Conservation (phyloP, 2,888 invertebrate genomes). For the Neoscelio sp. region DNA sequence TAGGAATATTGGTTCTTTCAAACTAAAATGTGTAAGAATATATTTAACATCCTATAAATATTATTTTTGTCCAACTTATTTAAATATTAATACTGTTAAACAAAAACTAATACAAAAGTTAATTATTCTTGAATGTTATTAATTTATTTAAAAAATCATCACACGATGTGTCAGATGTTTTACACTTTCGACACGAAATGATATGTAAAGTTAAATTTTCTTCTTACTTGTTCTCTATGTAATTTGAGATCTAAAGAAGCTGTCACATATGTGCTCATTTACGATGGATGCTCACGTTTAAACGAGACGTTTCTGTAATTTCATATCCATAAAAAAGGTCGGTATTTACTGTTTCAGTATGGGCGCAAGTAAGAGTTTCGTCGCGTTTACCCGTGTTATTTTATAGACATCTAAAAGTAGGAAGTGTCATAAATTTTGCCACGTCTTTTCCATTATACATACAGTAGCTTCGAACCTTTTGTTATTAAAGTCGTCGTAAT, state of each 20-base stretch:
- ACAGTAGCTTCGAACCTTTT: slow-evolving; percentile 12
- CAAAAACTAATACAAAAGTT: too few relatives aligned
- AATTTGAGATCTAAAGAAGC: slow-evolving; percentile 51
- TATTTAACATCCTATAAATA: too few relatives aligned
- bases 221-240: slow-evolving; percentile 33
- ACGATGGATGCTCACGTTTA: slow-evolving; percentile 49
- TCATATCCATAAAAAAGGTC: slow-evolving; percentile 56
- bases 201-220: slow-evolving; percentile 31
- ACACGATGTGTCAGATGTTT: slow-evolving; percentile 27
- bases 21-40: too few relatives aligned
- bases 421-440: slow-evolving; percentile 44
- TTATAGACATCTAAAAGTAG: slow-evolving; percentile 54
- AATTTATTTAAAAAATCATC: slow-evolving; percentile 29
- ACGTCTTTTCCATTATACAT: slow-evolving; percentile 40
- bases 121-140: slow-evolving; percentile 24
- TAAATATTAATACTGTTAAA: too few relatives aligned
- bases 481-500: slow-evolving; percentile 44
- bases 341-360: slow-evolving; percentile 51
- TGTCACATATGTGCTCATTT: slow-evolving; percentile 60
- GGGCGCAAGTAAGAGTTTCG: slow-evolving; percentile 38
- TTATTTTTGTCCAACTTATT: too few relatives aligned
- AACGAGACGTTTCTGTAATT: slow-evolving; percentile 60
- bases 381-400: slow-evolving; percentile 52
- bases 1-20: too few relatives aligned
- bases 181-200: slow-evolving; percentile 36